Base-by-base conservation (phyloP, 1,140 invertebrate genomes). In the Eumeta japonica region DNA sequence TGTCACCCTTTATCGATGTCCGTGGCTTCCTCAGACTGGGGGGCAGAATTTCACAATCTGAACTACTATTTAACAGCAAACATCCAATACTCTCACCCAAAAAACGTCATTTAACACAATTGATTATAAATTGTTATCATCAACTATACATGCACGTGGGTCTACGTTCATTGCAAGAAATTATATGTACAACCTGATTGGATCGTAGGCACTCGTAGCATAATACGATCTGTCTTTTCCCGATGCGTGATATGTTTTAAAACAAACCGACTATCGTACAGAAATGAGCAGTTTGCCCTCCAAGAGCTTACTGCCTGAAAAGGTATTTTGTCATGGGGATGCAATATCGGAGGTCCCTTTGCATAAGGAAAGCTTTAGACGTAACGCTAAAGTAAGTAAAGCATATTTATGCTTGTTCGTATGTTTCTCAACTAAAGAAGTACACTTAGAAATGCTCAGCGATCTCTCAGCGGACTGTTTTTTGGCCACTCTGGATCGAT, bases 361-460 rank as follows among this genome's bases (percentile, higher is more conserved):
- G 10, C 37, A 12, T 17, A 35, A 18, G 10, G 17, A 18, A n/a
- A 35, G 33, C 17, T 36, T 13, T 10, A 14, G 11, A 10, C 19
- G 24, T 11, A 29, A 29, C 16, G 3, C 14, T 13, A 43, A 43
- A 34, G 19, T 31, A n/a, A 16, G 17, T 20, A 49, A 49, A 17
- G 34, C 42, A 2, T 52, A 55, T 36, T 20, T 57, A 16, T 39
- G 32, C 10, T 16, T 57, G 16, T 57, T 57, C 35, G 31, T 52
- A 11, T 52, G 52, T 31, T 46, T 47, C 30, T 41, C 40, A 4
- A 49, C 43, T 14, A 55, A 52, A 15, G 44, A 44, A 12, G 43
- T 52, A 9, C 47, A 55, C 17, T 27, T 70, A 42, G 55, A 56
- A 33, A 19, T 52, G 10, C 33, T 51, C 2, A 35, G 34, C 10